Percentiles rank a stretch among this genome's conserved stretches.
Evolutionary conservation across 2,888 invertebrate species (phyloP).

Genomic region (Odontomyia ornata): DNA sequence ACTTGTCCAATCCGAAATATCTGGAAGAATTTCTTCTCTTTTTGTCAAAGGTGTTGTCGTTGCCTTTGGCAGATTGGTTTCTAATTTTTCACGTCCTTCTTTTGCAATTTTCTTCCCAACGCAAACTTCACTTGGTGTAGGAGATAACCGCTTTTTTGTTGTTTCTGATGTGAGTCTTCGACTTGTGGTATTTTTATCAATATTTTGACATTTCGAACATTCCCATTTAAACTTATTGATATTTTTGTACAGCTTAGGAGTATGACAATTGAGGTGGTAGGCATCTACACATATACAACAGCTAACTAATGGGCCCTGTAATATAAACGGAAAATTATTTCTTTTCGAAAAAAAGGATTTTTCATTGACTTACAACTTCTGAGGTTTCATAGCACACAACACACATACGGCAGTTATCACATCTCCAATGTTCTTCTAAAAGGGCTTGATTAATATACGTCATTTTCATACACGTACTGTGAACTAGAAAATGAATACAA

Average conservation of each 20-base stretch:
- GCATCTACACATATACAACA: constrained; percentile 87
- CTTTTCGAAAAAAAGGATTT: background rate
- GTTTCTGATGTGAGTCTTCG: constrained; percentile 4
- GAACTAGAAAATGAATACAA: constrained; percentile 65
- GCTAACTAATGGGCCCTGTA: constrained; percentile 76
- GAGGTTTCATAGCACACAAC: constrained; percentile 81
- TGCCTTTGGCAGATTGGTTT: constrained; percentile 45
- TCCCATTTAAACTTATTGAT: constrained; percentile 75
- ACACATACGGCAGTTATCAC: constrained; percentile 90
- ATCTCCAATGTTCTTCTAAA: constrained; percentile 73
- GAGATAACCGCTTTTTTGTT: background rate
- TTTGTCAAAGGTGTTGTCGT: background rate
- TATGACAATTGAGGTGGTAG: constrained; percentile 84
- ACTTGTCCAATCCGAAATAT: constrained; percentile 82
- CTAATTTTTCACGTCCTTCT: constrained; percentile 42
- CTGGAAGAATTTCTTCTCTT: constrained; percentile 67
- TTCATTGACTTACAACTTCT: constrained; percentile 74
- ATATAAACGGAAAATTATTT: constrained; percentile 47
- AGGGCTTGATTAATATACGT: constrained; percentile 73
- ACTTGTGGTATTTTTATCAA: constrained; percentile 21
- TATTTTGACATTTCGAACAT: constrained; percentile 71
- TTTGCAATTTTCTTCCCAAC: constrained; percentile 34
- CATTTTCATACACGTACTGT: constrained; percentile 74
- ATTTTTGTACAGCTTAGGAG: constrained; percentile 71
- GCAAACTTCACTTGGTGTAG: constrained; percentile 16